A percentile compares a stretch with the other conserved stretches of the same genome.
phyloP scores from a whole-genome alignment of 2,888 invertebrate genomes.

The Lasioglossum figueresi region DNA sequence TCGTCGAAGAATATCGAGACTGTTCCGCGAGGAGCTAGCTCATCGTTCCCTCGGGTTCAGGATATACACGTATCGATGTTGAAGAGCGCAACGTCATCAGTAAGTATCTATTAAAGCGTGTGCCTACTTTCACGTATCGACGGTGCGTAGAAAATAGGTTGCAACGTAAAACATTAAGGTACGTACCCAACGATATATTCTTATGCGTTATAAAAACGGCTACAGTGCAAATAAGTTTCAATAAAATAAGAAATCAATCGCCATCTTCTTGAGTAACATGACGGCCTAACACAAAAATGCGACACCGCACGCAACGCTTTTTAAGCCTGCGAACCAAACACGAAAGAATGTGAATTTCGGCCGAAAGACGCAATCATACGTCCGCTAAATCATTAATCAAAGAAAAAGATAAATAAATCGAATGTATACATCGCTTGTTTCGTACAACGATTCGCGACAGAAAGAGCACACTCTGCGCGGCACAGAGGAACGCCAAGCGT shows the following conservation, averaged over 20 bases:
- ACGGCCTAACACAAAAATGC: constrained; percentile 16
- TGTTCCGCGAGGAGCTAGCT: constrained; percentile 14
- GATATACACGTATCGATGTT: constrained; percentile 5
- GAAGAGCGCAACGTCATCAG: constrained; percentile 39
- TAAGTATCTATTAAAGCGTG: constrained; percentile 51
- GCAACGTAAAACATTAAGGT: constrained; percentile 44
- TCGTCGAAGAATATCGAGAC: constrained; percentile 30
- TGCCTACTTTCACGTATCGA: constrained; percentile 37
- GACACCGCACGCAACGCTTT: constrained; percentile 7
- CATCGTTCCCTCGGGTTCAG: constrained; percentile 12
- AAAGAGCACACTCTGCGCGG: neutral
- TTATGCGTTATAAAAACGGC: constrained; percentile 50
- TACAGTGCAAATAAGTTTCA: constrained; percentile 55
- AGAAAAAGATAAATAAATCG: neutral
- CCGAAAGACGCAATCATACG: constrained; percentile 7
- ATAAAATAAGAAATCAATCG: constrained; percentile 46
- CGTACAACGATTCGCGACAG: neutral
- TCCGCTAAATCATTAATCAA: neutral
- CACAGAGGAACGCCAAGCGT: neutral
- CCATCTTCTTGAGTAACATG: constrained; percentile 60
- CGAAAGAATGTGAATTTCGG: neutral
- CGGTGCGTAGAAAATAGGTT: constrained; percentile 48
- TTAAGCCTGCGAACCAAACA: neutral
- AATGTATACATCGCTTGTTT: neutral
- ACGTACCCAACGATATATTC: constrained; percentile 60